phyloP scores from a whole-genome alignment of 2,113 vertebrate species.

The Balaeniceps rex region DNA sequence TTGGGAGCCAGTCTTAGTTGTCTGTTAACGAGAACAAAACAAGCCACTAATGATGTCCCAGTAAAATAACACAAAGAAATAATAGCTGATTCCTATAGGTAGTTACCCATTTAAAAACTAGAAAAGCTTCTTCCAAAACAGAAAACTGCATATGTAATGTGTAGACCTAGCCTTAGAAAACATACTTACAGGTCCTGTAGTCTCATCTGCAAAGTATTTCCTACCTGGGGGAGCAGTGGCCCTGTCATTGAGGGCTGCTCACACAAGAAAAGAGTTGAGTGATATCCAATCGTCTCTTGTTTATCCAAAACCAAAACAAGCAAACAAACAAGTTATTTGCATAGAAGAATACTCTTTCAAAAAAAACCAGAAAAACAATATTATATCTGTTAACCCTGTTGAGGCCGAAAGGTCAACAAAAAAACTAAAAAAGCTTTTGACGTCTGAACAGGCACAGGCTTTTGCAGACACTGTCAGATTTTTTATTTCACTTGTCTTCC shows the following conservation, averaged over 20 bases:
- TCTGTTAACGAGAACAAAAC: background rate
- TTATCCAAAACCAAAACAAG: background rate
- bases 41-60: background rate
- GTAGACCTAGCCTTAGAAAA: background rate
- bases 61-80: background rate
- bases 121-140: background rate
- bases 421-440: background rate
- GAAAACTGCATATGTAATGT: background rate
- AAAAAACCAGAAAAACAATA: background rate
- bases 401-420: background rate
- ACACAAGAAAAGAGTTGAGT: background rate
- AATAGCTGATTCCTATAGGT: background rate
- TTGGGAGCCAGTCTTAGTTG: background rate
- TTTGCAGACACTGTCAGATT: background rate
- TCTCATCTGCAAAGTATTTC: background rate
- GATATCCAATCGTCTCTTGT: background rate
- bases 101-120: background rate
- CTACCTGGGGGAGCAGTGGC: background rate
- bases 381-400: background rate
- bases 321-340: background rate
- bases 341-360: background rate
- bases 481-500: slow-evolving; percentile 22
- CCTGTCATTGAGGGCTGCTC: background rate
- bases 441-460: background rate
- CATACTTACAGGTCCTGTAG: background rate